Conservation (phyloP, 2,888 invertebrate genomes). For the Drosophila algonquin region DNA sequence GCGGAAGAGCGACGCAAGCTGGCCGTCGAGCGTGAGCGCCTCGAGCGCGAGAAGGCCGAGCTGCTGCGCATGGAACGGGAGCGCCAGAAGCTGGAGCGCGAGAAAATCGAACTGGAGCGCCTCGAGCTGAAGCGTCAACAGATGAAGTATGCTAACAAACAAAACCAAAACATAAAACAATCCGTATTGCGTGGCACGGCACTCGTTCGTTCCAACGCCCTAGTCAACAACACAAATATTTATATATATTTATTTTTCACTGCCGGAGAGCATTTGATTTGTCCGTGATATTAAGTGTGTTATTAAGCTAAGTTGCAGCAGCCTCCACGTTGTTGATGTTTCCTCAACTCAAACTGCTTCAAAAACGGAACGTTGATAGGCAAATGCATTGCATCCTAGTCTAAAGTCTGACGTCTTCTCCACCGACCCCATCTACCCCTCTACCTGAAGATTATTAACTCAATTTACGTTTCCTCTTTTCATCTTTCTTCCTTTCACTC, state of each 20-base stretch:
- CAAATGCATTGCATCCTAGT: constrained; percentile 60
- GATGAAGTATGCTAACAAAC: constrained; percentile 85
- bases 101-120: constrained; percentile 91
- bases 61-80: constrained; percentile 92
- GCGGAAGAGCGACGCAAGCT: constrained; percentile 92
- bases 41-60: constrained; percentile 95
- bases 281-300: constrained; percentile 59
- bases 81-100: constrained; percentile 90
- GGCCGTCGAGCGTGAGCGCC: constrained; percentile 92
- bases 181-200: constrained; percentile 29
- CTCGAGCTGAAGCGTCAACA: constrained; percentile 93
- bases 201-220: constrained; percentile 26
- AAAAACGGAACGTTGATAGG: constrained; percentile 45
- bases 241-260: constrained; percentile 47
- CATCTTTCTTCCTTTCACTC: constrained; percentile 54
- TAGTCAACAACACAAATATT: constrained; percentile 63
- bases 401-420: constrained; percentile 38
- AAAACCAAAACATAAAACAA: constrained; percentile 22
- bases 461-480: constrained; percentile 47
- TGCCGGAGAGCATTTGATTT: constrained; percentile 64
- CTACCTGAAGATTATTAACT: constrained; percentile 40
- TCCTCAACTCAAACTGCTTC: constrained; percentile 56
- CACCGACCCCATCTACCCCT: background rate
- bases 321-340: constrained; percentile 72
- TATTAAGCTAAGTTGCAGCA: constrained; percentile 65